Conservation (phyloP, 2,113 vertebrate genomes). For the Pelodiscus sinensis region DNA sequence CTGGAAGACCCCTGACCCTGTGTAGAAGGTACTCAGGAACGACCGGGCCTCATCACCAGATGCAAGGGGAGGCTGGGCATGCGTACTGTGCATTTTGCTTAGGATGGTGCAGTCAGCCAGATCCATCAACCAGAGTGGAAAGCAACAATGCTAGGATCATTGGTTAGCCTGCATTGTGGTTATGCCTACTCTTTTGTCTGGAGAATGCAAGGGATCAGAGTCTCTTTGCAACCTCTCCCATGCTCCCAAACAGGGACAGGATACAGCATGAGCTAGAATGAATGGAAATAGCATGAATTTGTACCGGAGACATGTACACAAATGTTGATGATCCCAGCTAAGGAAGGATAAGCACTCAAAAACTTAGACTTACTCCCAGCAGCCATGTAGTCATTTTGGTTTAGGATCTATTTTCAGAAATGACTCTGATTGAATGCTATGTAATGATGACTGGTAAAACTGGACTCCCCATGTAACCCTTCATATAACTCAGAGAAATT, state of each 20-base stretch:
- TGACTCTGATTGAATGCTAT: neutral
- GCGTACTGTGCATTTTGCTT: rapidly evolving
- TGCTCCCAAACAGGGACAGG: neutral
- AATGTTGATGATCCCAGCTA: neutral
- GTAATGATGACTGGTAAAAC: neutral
- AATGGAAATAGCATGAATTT: neutral
- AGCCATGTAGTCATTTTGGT: neutral
- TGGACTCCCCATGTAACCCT: neutral
- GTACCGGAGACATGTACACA: neutral
- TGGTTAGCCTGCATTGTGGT: neutral
- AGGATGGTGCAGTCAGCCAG: neutral
- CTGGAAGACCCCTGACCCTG: no score
- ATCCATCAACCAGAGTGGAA: neutral
- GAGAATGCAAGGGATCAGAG: neutral
- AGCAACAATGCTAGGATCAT: neutral
- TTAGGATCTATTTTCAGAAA: neutral
- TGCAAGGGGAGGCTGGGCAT: neutral
- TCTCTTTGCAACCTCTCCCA: neutral
- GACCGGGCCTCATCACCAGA: neutral
- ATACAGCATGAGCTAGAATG: neutral
- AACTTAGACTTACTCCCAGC: rapidly evolving
- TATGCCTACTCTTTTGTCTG: neutral
- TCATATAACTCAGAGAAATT: neutral
- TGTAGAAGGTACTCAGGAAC: no score
- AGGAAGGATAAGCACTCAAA: neutral